Base-by-base conservation (phyloP, 2,888 invertebrate species). In the Nomada flava region DNA sequence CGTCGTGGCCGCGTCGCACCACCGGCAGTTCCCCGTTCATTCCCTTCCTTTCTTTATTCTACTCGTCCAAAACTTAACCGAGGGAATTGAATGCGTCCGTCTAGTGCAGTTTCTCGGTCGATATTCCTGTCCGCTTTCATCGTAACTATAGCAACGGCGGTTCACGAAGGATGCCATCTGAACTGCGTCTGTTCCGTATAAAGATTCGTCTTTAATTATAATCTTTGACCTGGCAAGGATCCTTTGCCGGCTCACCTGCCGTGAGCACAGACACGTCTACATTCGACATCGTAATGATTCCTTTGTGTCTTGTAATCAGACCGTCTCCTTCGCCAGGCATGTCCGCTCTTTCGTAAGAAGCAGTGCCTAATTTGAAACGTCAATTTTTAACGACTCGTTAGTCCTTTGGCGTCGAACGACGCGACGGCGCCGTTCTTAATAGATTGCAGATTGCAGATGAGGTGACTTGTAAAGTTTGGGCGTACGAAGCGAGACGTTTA, bases 131-230 rank as follows among this genome's bases (percentile, higher is more conserved):
- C 88, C 89, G 87, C 87, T 91, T 88, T 88, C 88, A 83, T 86
- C 86, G 91, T 91, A 91, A 90, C 91, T 90, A 91, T 91, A 91
- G 91, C 91, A 91, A 91, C 91, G 85, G 67, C 79, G 87, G 82
- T 88, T 89, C 88, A 86, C 84, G 86, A 86, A 15, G 84, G 82
- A 88, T 85, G 87, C 83, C 82, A 85, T 78, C 82, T 75, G 75
- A 84, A 87, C 82, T 71, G 86, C 36, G 85, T 88, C 90, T 86
- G 82, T 86, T 53, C 83, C 86, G 88, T 82, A 83, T 87, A 87
- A 90, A 91, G 89, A 89, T 88, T 89, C 85, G 83, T 79, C 85
- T 90, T 90, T 90, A 89, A 91, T 91, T 90, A 88, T 89, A 87
- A 89, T 89, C 83, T 85, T 85, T 81, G 82, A 72, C 73, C 74